phyloP scores from a whole-genome alignment of 2,888 invertebrate species.

The Bellardia pandia region DNA sequence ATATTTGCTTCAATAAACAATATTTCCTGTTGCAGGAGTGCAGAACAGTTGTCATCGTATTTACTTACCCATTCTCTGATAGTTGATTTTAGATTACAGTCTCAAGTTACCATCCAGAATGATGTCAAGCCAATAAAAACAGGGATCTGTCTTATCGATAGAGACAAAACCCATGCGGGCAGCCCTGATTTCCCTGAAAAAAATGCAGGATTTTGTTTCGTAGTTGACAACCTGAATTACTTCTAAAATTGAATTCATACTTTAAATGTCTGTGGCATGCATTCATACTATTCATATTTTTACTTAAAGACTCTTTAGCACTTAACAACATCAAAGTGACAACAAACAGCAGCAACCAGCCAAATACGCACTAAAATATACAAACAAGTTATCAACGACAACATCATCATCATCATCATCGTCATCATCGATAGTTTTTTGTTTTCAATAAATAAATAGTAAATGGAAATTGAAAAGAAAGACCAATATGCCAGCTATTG shows the following conservation, averaged over 20 bases:
- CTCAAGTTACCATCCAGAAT: not conserved
- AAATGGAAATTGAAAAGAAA: slow-evolving; percentile 47
- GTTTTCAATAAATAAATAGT: slow-evolving; percentile 31
- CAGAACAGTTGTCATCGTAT: too few relatives aligned
- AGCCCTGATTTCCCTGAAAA: too few relatives aligned
- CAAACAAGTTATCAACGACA: slow-evolving; percentile 63
- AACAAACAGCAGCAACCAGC: slow-evolving; percentile 58
- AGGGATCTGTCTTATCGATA: too few relatives aligned
- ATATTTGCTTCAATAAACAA: too few relatives aligned
- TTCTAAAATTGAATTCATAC: not conserved
- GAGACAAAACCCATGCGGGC: too few relatives aligned
- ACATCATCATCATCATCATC: slow-evolving; percentile 15
- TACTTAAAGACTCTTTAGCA: slow-evolving; percentile 45
- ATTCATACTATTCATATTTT: not conserved
- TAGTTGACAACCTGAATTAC: too few relatives aligned
- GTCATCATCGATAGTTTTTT: slow-evolving; percentile 29
- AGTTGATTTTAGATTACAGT: too few relatives aligned
- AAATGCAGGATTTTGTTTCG: too few relatives aligned
- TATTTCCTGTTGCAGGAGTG: too few relatives aligned
- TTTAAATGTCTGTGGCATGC: slow-evolving; percentile 24
- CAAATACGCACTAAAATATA: slow-evolving; percentile 55
- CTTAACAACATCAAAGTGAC: slow-evolving; percentile 62
- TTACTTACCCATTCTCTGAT: too few relatives aligned
- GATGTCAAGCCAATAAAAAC: too few relatives aligned
- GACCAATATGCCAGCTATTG: slow-evolving; percentile 59